Evolutionary conservation across 2,888 invertebrate species (phyloP), one percentile per base, ranked within the genome.

Genomic region (Elegia similella): DNA sequence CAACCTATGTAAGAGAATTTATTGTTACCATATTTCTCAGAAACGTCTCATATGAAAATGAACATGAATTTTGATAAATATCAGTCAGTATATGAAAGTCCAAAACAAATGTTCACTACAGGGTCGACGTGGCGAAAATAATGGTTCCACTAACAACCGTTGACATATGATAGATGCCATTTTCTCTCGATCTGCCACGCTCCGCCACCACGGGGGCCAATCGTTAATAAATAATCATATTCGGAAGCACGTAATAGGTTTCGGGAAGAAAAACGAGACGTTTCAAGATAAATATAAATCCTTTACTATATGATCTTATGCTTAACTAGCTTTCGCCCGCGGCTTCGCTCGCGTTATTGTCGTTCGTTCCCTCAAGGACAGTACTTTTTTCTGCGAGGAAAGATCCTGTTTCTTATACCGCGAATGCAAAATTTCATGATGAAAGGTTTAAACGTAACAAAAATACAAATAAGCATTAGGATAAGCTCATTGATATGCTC

Each of bases 131-230:
- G 50, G 34, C 34, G 34, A 30, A 50, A 50, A 34, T 50, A 50
- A 50, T 50, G 16, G 34, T 38, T 50, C 15, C 8, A 8, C 16
- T 50, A 50, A 50, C 34, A 13, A 50, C 34, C 34, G 16, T 50
- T 50, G 34, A 50, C 50, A 50, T 30, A 38, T 8, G 47, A 47
- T 47, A 30, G 47, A 30, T 13, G 47, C 47, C 47, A 29, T 47
- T 47, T 47, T 47, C 23, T 30, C 23, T 8, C 30, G 46, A 29
- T 47, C 30, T 30, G n/a, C n/a, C 47, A 17, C 46, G 15, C 23
- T 17, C 23, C 46, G 46, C 46, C 46, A 46, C 46, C 23, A 6
- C 46, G 23, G 46, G 46, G 46, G 17, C 46, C 17, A 46, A 46
- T 46, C 46, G 46, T 46, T 17, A 17, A 46, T 38, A 38, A 38